A percentile compares a stretch with the other conserved stretches of the same genome.
These are phyloP conservation scores for Delichon dasypus DNA, from an alignment of 2,797 vertebrate species.

Conservation along the genomic window DNA sequence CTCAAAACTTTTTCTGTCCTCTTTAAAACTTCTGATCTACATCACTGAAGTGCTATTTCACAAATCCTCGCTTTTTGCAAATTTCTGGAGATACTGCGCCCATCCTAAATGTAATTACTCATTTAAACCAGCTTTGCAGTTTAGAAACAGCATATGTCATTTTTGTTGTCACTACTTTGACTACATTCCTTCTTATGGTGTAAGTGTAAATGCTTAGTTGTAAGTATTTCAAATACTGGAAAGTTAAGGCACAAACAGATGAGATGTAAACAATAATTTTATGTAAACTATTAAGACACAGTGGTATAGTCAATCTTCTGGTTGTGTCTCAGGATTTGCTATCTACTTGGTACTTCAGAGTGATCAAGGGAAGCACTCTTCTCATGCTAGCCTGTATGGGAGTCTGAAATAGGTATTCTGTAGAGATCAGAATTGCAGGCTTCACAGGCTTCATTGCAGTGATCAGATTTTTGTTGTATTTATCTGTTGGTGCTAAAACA, in stretches of 20 bases:
- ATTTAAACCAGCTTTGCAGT: neutral
- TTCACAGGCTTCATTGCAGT: neutral
- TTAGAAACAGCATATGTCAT: neutral
- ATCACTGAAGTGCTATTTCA: neutral
- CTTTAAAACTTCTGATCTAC: neutral
- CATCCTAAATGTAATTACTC: neutral
- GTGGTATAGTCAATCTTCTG: neutral
- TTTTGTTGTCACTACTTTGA: neutral
- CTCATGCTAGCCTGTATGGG: fast-evolving
- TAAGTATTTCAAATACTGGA: neutral
- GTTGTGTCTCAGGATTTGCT: neutral
- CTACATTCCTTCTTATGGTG: fast-evolving
- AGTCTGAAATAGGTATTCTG: neutral
- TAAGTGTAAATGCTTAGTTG: neutral
- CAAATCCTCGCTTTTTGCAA: neutral
- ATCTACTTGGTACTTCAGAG: neutral
- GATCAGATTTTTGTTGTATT: neutral
- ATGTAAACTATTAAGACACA: neutral
- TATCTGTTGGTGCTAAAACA: neutral
- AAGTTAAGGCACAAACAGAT: neutral
- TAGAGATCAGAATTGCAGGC: neutral
- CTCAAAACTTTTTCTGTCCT: neutral
- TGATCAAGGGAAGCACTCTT: neutral
- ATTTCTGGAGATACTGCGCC: neutral
- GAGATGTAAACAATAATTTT: neutral